Evolutionary conservation across 1,140 invertebrate genomes (phyloP).

Genomic region (Patella vulgata): DNA sequence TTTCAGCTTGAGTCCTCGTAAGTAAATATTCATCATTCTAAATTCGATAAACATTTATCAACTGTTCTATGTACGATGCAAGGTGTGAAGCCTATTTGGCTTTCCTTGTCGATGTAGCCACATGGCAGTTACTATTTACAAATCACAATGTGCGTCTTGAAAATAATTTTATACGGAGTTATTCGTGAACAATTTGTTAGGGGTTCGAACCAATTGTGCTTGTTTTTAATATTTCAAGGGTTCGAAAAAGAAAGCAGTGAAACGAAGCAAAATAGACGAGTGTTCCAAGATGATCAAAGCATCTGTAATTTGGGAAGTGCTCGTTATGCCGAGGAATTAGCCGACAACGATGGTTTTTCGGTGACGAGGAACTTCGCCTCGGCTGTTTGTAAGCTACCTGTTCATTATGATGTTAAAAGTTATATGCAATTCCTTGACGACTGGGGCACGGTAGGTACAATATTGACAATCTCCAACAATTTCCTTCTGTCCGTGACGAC

Average conservation of each 20-base stretch:
- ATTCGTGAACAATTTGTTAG: not conserved
- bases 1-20: slow-evolving; percentile 32
- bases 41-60: not conserved
- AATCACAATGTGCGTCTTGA: not conserved
- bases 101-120: not conserved
- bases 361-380: slow-evolving; percentile 36
- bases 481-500: not conserved
- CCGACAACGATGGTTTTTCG: slow-evolving; percentile 23
- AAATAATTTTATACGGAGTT: not conserved
- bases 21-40: slow-evolving; percentile 4
- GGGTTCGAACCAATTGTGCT: not conserved
- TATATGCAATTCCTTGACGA: slow-evolving; percentile 39
- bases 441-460: slow-evolving; percentile 37
- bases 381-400: slow-evolving; percentile 29
- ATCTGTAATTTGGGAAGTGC: slow-evolving; percentile 36
- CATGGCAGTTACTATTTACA: not conserved
- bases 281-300: slow-evolving; percentile 35
- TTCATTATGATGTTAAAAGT: slow-evolving; percentile 12
- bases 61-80: not conserved
- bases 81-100: not conserved
- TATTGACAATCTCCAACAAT: no score
- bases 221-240: slow-evolving; percentile 1
- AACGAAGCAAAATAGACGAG: slow-evolving; percentile 29
- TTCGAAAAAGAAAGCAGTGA: slow-evolving; percentile 25
- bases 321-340: slow-evolving; percentile 34